These are phyloP conservation scores for Coendou prehensilis DNA, from an alignment of 2,797 vertebrate species.

Conservation along the genomic window DNA sequence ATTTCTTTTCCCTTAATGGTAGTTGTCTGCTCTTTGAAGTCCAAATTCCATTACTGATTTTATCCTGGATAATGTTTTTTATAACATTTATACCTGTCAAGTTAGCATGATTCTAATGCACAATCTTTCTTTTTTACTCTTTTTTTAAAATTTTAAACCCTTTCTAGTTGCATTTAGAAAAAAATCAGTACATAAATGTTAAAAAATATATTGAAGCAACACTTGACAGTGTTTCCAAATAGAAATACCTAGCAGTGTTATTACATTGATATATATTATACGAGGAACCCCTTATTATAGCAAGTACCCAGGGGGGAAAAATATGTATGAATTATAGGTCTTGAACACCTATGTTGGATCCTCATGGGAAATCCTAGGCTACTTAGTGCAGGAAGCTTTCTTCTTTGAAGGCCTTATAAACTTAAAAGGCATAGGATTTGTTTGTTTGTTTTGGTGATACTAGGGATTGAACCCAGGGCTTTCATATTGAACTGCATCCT, in stretches of 20 bases:
- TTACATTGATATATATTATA: background rate
- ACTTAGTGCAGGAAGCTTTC: background rate
- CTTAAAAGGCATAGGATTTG: slow-evolving; percentile 20
- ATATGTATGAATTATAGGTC: background rate
- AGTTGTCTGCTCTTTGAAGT: slow-evolving; percentile 62
- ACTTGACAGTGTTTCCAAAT: slow-evolving; percentile 43
- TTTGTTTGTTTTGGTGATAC: background rate
- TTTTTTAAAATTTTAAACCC: background rate
- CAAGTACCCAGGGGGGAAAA: background rate
- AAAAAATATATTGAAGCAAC: slow-evolving; percentile 50
- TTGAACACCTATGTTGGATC: background rate
- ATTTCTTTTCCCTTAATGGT: background rate
- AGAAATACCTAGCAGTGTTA: slow-evolving; percentile 19
- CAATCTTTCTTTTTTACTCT: background rate
- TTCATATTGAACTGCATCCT: background rate
- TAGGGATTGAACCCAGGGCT: background rate
- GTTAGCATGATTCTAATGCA: background rate
- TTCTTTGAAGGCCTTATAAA: slow-evolving; percentile 66
- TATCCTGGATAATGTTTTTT: background rate
- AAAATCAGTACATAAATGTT: slow-evolving; percentile 17
- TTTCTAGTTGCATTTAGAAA: slow-evolving; percentile 50
- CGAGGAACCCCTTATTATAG: background rate
- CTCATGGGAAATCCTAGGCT: background rate
- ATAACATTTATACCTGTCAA: background rate
- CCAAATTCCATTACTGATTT: slow-evolving; percentile 17